phyloP scores from a whole-genome alignment of 2,797 vertebrate species.

The Leptatherina wallacei region DNA sequence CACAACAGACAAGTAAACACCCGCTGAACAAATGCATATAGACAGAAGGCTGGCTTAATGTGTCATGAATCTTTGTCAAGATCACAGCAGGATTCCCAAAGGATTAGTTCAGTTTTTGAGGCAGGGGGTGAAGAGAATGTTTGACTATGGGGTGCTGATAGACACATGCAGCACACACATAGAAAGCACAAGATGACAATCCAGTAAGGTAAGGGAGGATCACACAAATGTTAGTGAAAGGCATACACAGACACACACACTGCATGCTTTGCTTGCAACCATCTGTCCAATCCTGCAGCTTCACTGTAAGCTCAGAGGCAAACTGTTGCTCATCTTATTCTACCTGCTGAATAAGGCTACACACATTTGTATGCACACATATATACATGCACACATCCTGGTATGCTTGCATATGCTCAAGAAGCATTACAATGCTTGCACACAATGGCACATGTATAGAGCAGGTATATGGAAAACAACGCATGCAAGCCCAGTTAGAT shows the following conservation, averaged over 20 bases:
- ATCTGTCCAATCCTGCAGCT: slow-evolving; percentile 61
- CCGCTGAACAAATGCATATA: slow-evolving; percentile 17
- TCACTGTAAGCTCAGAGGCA: slow-evolving; percentile 46
- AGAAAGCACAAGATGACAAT: slow-evolving; percentile 35
- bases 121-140: slow-evolving; percentile 30
- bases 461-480: slow-evolving; percentile 18
- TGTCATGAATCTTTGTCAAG: slow-evolving; percentile 59
- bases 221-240: slow-evolving; percentile 1
- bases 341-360: slow-evolving; percentile 56
- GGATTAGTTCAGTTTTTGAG: slow-evolving; percentile 67
- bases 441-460: slow-evolving; percentile 11
- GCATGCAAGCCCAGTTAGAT: slow-evolving; percentile 4
- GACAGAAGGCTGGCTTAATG: slow-evolving; percentile 67
- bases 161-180: slow-evolving; percentile 12
- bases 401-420: background rate
- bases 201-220: slow-evolving; percentile 21
- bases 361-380: slow-evolving; percentile 4
- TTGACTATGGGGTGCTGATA: slow-evolving; percentile 29
- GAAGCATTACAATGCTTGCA: slow-evolving; percentile 1
- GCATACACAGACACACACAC: background rate
- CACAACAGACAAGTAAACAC: slow-evolving; percentile 27
- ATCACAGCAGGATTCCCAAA: slow-evolving; percentile 68
- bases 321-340: slow-evolving; percentile 61
- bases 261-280: slow-evolving; percentile 38
- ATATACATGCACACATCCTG: background rate